Conservation (phyloP, 2,797 vertebrate species). For the Pantherophis vulpinus region DNA sequence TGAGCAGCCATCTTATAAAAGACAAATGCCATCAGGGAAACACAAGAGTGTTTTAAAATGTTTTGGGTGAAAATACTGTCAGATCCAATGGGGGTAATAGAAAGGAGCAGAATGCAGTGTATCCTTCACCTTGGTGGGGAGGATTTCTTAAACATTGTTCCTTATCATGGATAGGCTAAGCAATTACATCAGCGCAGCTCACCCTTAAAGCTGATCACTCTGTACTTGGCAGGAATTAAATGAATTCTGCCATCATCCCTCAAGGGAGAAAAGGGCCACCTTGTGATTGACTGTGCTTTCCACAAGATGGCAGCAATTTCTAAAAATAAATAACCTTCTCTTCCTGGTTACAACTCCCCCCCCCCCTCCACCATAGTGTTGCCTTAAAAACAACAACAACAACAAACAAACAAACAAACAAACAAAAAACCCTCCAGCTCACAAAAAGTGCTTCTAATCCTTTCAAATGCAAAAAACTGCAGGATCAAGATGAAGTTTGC, state of each 20-base stretch:
- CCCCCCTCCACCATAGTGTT: not conserved
- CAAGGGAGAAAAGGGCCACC: constrained; percentile 33
- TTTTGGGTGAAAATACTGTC: not conserved
- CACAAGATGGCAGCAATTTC: constrained; percentile 59
- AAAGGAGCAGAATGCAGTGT: not conserved
- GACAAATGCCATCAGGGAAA: not conserved
- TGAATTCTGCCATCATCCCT: constrained; percentile 51
- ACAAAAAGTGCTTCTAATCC: not conserved
- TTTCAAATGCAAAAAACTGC: not conserved
- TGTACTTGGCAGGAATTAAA: constrained; percentile 31
- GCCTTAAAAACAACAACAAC: not conserved
- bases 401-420: too few species aligned
- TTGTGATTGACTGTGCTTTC: constrained; percentile 5
- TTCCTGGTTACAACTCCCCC: not conserved
- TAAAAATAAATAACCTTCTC: constrained; percentile 37
- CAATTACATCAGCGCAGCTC: constrained; percentile 1
- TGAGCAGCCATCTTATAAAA: not conserved
- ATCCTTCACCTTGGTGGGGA: not conserved
- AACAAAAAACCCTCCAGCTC: too few species aligned
- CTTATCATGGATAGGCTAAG: not conserved
- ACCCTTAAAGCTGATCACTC: not conserved
- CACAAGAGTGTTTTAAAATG: not conserved
- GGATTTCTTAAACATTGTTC: not conserved
- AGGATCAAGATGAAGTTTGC: not conserved
- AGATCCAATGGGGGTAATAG: not conserved